These are phyloP conservation scores for Penaeus monodon DNA, from an alignment of 2,888 invertebrate genomes.

Conservation along the genomic window DNA sequence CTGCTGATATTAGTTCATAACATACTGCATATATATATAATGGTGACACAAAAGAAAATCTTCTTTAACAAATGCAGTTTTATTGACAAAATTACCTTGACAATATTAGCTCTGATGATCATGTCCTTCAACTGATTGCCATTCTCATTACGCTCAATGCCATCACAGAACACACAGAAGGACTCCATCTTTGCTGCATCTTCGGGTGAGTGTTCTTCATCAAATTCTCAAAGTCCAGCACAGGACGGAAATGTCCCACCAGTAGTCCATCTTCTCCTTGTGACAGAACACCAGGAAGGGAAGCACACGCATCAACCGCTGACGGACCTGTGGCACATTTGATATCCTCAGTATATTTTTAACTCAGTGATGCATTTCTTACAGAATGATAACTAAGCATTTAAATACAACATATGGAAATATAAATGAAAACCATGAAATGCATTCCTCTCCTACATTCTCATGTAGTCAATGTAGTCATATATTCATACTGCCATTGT, in stretches of 20 bases:
- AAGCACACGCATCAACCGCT: conserved; percentile 86
- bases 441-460: too few relatives aligned
- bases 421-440: too few relatives aligned
- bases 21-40: too few relatives aligned
- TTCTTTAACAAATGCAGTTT: too few relatives aligned
- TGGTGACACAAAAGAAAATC: too few relatives aligned
- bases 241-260: conserved; percentile 88
- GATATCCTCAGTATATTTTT: background rate
- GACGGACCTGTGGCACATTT: conserved; percentile 78
- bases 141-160: conserved; percentile 91
- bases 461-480: too few relatives aligned
- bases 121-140: conserved; percentile 94
- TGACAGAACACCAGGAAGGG: conserved; percentile 96
- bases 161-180: conserved; percentile 91
- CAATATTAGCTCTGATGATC: conserved; percentile 80
- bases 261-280: conserved; percentile 92
- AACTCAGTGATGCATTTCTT: too few relatives aligned
- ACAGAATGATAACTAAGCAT: too few relatives aligned
- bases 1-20: too few relatives aligned
- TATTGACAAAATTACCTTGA: conserved; percentile 65
- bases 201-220: conserved; percentile 83
- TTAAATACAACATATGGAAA: too few relatives aligned
- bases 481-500: too few relatives aligned
- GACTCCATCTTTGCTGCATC: conserved; percentile 90
- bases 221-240: conserved; percentile 87